Evolutionary conservation across 1,140 invertebrate genomes (phyloP), one percentile per base, ranked within the genome.

Genomic region (Probaryconus sp.): DNA sequence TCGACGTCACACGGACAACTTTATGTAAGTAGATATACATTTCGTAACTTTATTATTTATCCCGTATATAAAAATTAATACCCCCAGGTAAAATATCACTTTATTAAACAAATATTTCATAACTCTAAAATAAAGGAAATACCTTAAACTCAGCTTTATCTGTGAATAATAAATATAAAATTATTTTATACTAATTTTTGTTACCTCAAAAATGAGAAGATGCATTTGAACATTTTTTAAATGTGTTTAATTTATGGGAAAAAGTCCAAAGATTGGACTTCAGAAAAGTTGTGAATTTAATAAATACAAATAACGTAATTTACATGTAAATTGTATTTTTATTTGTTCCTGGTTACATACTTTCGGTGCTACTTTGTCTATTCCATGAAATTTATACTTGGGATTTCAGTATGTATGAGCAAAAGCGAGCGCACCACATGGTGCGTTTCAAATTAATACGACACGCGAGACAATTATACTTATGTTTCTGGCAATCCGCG

Each of bases 1-100:
- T 68, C 89, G 95, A 56, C 90, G 95, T 65, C 96, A 97, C 85
- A 95, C 94, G 20, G 95, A 97, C 83, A 96, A 97, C 81, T 96
- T 97, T 77, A 94, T 93, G 91, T 92, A 79, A 91, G 90, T 38
- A 2, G n/a, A n/a, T n/a, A n/a, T n/a, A n/a, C n/a, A n/a, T n/a
- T n/a, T n/a, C n/a, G n/a, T n/a, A n/a, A n/a, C n/a, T n/a, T n/a
- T n/a, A n/a, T n/a, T n/a, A n/a, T n/a, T n/a, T n/a, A n/a, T n/a
- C n/a, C n/a, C n/a, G n/a, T n/a, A n/a, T n/a, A n/a, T n/a, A n/a
- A n/a, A n/a, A n/a, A n/a, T n/a, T n/a, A n/a, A n/a, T n/a, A n/a
- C n/a, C n/a, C n/a, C n/a, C n/a, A n/a, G n/a, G n/a, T n/a, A n/a
- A n/a, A n/a, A n/a, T n/a, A n/a, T n/a, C n/a, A n/a, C n/a, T n/a